phyloP scores from a whole-genome alignment of 2,888 invertebrate species.

The Eilema griseolum region DNA sequence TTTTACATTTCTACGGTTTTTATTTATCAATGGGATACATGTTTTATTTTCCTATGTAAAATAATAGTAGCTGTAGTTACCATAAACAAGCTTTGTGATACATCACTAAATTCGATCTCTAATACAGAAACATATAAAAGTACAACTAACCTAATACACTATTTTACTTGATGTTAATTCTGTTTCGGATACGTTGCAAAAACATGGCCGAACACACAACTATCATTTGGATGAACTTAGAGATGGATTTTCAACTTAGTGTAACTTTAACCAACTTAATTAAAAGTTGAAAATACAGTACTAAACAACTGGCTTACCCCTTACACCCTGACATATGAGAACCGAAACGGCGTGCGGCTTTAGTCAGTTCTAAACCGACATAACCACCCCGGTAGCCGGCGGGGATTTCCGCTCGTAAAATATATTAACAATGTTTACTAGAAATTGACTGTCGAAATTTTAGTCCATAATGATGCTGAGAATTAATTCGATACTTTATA shows the following conservation, averaged over 20 bases:
- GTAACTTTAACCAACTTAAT: not conserved
- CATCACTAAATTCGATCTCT: conserved; percentile 25
- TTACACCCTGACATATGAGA: no score
- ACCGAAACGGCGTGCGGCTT: no score
- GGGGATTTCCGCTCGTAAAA: no score
- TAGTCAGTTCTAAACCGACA: no score
- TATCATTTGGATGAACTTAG: no score
- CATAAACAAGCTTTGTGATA: conserved; percentile 26
- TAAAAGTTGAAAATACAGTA: no score
- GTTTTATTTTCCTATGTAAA: conserved; percentile 19
- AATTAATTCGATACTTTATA: no score
- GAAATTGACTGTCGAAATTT: no score
- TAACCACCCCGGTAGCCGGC: no score
- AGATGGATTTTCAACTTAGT: not conserved
- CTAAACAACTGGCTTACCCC: no score
- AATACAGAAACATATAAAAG: conserved; percentile 26
- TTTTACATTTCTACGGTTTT: not conserved
- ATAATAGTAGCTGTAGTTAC: conserved; percentile 17
- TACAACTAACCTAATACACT: conserved; percentile 28
- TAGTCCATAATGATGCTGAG: no score
- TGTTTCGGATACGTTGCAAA: not conserved
- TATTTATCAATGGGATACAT: conserved; percentile 25
- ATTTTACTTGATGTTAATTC: conserved; percentile 5
- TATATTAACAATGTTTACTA: no score
- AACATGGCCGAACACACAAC: not conserved